Evolutionary conservation across 2,888 invertebrate genomes (phyloP), one percentile per base, ranked within the genome.

Genomic region (Pseudeuparius sepicola): DNA sequence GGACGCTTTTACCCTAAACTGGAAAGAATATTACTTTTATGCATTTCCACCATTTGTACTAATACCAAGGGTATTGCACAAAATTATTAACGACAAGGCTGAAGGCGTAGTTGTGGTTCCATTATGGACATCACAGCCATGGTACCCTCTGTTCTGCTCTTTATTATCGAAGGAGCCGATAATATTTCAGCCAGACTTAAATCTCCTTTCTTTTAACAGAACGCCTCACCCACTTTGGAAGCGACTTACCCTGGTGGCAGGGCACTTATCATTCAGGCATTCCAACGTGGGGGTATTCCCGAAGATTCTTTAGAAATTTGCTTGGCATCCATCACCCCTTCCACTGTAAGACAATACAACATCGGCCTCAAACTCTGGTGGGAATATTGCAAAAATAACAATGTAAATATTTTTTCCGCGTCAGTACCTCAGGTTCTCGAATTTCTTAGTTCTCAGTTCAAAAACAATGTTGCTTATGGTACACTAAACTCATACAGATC

Each of bases 401-500:
- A 20, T 11, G 31, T 32, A n/a, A 29, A 14, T 11, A 10, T 12
- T 9, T 39, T 36, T 27, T 24, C 31, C 9, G 27, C 23, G 7
- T 32, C 36, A 9, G 13, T 36, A 10, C 24, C 34, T 7, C 13
- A 6, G 6, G 23, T 39, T 7, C n/a, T n/a, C n/a, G n/a, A n/a
- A n/a, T n/a, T n/a, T n/a, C n/a, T n/a, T n/a, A n/a, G n/a, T n/a
- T n/a, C 14, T 40, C 29, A 24, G 4, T 42, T 23, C 29, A 17
- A 41, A 2, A 37, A 37, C 13, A 40, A 37, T 10, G 29, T 25
- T 3, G 40, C 40, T 13, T 42, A 43, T 37, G 39, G 44, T 13
- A 24, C 40, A n/a, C 31, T 40, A n/a, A 44, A 44, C 27, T 34
- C 40, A 6, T 39, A 38, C 24, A 30, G 39, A 7, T 44, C 44